Conservation (phyloP, 2,113 vertebrate genomes). For the Apeltes quadracus region DNA sequence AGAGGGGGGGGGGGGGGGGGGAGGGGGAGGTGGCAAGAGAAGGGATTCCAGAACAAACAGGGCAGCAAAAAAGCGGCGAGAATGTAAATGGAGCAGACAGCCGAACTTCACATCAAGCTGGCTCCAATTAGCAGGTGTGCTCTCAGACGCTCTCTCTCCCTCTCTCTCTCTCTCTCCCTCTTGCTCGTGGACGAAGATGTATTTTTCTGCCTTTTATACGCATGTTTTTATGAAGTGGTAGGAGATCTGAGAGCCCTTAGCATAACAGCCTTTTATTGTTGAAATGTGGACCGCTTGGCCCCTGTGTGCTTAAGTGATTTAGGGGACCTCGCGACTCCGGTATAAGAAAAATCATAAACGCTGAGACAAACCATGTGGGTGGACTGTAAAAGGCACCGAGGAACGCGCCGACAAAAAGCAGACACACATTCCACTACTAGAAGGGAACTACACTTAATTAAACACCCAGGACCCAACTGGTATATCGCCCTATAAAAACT, state of each 20-base stretch:
- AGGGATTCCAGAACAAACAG: slow-evolving; percentile 13
- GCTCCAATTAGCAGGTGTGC: slow-evolving; percentile 99
- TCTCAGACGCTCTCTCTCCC: slow-evolving; percentile 80
- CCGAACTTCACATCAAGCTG: slow-evolving; percentile 92
- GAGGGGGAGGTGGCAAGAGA: slow-evolving; percentile 35
- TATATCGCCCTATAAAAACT: slow-evolving; percentile 86
- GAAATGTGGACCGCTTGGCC: slow-evolving; percentile 93
- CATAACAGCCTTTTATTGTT: slow-evolving; percentile 98
- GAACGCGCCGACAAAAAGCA: slow-evolving; percentile 92
- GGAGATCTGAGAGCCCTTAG: slow-evolving; percentile 96
- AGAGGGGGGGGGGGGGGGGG: neutral
- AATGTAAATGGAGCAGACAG: slow-evolving; percentile 82
- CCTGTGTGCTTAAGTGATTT: slow-evolving; percentile 95
- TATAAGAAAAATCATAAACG: slow-evolving; percentile 96
- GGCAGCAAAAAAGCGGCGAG: no score
- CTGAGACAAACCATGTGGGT: slow-evolving; percentile 97
- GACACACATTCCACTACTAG: slow-evolving; percentile 93
- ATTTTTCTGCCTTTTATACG: slow-evolving; percentile 87
- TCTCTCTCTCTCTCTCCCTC: slow-evolving; percentile 10
- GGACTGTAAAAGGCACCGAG: slow-evolving; percentile 84
- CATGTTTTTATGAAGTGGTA: slow-evolving; percentile 99
- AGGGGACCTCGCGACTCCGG: slow-evolving; percentile 90
- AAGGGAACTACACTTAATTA: slow-evolving; percentile 99
- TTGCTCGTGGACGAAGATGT: slow-evolving; percentile 70
- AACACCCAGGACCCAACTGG: slow-evolving; percentile 93